Base-by-base conservation (phyloP, 1,140 invertebrate genomes). In the Spodoptera litura region DNA sequence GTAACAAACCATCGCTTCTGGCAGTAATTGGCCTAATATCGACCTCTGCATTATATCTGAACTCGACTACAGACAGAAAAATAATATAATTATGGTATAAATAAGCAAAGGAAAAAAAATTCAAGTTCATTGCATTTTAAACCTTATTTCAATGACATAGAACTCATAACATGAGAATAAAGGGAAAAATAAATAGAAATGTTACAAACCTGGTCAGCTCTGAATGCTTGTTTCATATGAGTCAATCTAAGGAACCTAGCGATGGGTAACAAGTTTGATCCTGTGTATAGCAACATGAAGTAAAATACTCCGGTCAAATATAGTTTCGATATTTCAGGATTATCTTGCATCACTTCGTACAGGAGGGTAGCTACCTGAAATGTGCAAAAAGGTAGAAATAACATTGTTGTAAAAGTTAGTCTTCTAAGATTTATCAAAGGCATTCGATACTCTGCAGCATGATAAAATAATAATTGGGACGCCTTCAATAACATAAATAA, bases 241-340 rank as follows among this genome's bases (percentile, higher is more conserved):
- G 99, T 99, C 66, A 99, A 95, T 87, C 99, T 97, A 25, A 99
- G 95, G 91, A 99, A 99, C 83, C 97, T 96, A 0, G 99, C 99
- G 75, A 99, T 97, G 0, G 99, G 99, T 59, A 99, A 94, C 35
- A 99, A 97, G 91, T 99, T 99, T 4, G 99, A 99, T 9, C 99
- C 99, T 10, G 98, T 99, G 91, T 99, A 99, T 98, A 99, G 99
- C 56, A 99, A 96, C 95, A 99, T 99, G 91, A 99, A 99, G 95
- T 98, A 99, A 93, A 99, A 99, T 10, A 99, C 97, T 8, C 99
- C 99, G 0, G 98, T 99, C 64, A 98, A 95, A 92, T 99, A 99
- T 13, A 99, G 95, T 87, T 99, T 98, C 0, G 98, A 97, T 85
- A 99, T 96, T 85, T 97, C 97, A 0, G 99, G 98, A 95, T 99